Base-by-base conservation (phyloP, 1,140 invertebrate species). In the Diploscapter pachys region DNA sequence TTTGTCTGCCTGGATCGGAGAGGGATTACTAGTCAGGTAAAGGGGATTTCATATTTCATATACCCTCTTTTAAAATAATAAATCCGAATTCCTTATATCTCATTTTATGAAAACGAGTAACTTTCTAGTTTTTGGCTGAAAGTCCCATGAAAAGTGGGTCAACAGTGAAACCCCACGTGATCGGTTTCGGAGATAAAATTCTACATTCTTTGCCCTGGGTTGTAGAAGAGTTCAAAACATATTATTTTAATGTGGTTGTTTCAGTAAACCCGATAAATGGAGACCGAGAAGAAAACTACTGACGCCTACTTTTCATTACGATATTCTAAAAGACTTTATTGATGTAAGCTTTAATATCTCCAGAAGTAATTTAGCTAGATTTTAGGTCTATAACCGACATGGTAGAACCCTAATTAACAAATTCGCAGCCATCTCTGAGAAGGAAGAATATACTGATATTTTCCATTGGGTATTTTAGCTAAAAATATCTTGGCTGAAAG, bases 301-400 rank as follows among this genome's bases (percentile, higher is more conserved):
- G 4, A 95, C 93, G 4, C 93, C 94, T 49, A 91, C 93, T 0
- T 96, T 96, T 86, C 93, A 95, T 86, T 94, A 94, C 82, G 90
- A 91, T 74, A 93, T 96, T 64, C 87, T 96, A 59, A 91, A 95
- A 79, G 90, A 92, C 78, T 95, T 95, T 82, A 84, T 89, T 3
- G 86, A 82, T 0, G 88, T 87, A 52, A 61, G 75, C 49, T 50
- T 31, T 6, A 66, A 31, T 31, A 31, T 31, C 31, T 31, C 31
- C 31, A 31, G 31, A 31, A 31, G 31, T 31, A 31, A 31, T 31
- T 72, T 4, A 63, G 8, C 6, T 5, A 50, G 5, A 4, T 4
- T 93, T 13, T 89, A 90, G 51, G 89, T 94, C 1, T 93, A 95
- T 85, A 91, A 91, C 80, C 90, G 92, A 78, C 92, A 95, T 79